phyloP scores from a whole-genome alignment of 2,113 vertebrate species.

The Tauraco erythrolophus region DNA sequence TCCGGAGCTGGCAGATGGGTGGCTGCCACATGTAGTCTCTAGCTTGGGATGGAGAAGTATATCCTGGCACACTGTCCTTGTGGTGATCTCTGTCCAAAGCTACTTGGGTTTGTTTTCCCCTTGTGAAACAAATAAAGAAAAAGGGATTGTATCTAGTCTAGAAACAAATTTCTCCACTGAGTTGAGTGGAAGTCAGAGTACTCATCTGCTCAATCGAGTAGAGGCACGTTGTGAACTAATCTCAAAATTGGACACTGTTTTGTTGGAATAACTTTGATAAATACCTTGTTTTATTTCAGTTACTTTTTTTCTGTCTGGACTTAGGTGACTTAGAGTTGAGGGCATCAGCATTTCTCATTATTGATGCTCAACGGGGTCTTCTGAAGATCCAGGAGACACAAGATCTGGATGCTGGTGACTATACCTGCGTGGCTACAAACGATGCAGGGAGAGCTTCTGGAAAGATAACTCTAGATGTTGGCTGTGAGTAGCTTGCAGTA shows the following conservation, averaged over 20 bases:
- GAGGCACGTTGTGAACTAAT: background rate
- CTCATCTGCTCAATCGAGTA: background rate
- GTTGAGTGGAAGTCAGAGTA: background rate
- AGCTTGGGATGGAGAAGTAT: background rate
- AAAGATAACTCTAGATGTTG: constrained; percentile 89
- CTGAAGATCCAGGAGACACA: constrained; percentile 89
- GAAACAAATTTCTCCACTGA: background rate
- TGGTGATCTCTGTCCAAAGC: background rate
- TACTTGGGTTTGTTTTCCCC: background rate
- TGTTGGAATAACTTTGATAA: background rate
- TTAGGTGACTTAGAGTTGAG: constrained; percentile 87
- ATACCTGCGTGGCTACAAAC: constrained; percentile 89
- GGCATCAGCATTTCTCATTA: constrained; percentile 79
- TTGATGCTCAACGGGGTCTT: constrained; percentile 80
- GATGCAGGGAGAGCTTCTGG: constrained; percentile 87
- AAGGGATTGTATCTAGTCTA: background rate
- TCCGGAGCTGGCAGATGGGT: background rate
- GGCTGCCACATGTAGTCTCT: background rate
- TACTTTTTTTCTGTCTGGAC: background rate
- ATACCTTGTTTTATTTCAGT: background rate
- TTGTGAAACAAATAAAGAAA: background rate
- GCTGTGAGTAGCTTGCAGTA: constrained; percentile 81
- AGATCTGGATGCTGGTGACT: constrained; percentile 89
- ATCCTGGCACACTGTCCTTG: background rate
- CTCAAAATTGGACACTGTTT: background rate